Evolutionary conservation across 2,797 vertebrate species (phyloP).

Genomic region (Tolypeutes matacus): DNA sequence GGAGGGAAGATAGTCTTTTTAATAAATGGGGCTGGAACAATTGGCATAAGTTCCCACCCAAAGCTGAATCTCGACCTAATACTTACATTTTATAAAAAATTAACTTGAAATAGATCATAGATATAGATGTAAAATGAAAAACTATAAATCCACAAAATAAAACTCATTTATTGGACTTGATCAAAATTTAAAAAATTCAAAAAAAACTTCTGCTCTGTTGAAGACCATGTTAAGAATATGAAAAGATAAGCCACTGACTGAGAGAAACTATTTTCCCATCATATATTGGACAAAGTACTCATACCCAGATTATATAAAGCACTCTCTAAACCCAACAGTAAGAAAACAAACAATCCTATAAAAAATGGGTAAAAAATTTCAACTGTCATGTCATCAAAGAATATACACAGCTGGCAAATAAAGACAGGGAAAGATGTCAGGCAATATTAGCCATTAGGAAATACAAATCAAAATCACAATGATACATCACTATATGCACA

Average conservation of each 20-base stretch:
- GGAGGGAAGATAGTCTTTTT: not conserved
- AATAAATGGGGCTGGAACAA: not conserved
- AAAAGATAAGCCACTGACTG: not conserved
- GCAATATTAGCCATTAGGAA: not conserved
- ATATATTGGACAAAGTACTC: not conserved
- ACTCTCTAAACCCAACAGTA: not conserved
- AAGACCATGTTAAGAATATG: not conserved
- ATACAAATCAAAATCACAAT: not conserved
- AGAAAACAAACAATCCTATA: not conserved
- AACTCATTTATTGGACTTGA: not conserved
- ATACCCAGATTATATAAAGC: not conserved
- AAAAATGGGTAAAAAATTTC: slow-evolving; percentile 24
- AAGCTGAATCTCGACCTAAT: not conserved
- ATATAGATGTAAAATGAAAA: slow-evolving; percentile 25
- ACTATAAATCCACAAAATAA: not conserved
- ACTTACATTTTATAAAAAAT: not conserved
- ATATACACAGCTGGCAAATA: not conserved
- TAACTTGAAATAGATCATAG: not conserved
- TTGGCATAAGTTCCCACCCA: not conserved
- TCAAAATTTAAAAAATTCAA: not conserved
- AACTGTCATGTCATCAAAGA: not conserved
- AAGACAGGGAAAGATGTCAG: not conserved
- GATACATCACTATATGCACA: not conserved
- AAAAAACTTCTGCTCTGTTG: not conserved
- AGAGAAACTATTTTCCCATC: not conserved